Percentiles rank a stretch among this genome's conserved stretches.
phyloP scores from a whole-genome alignment of 1,140 invertebrate species.

The Drosophila parvula region DNA sequence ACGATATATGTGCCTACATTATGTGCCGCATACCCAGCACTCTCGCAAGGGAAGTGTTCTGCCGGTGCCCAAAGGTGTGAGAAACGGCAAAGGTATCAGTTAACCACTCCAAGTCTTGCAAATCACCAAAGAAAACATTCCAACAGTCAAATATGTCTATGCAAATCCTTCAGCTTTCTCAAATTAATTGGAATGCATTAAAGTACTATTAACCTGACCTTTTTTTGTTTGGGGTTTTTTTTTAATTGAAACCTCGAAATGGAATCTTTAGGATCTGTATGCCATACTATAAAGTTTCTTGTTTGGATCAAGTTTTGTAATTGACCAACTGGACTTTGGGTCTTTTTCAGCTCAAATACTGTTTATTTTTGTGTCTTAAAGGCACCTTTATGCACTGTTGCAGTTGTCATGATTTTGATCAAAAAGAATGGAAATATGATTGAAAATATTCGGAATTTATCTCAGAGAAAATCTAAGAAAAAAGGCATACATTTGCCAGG shows the following conservation, averaged over 20 bases:
- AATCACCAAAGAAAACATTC: constrained; percentile 14
- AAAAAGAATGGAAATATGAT: neutral
- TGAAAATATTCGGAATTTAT: neutral
- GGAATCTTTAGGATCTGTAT: neutral
- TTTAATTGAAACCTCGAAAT: neutral
- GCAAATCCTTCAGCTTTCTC: neutral
- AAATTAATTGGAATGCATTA: constrained; percentile 7
- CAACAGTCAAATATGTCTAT: neutral
- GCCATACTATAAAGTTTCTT: neutral
- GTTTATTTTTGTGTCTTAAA: neutral
- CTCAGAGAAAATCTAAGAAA: neutral
- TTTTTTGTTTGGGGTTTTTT: neutral
- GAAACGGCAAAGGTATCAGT: constrained; percentile 18
- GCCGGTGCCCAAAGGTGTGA: constrained; percentile 22
- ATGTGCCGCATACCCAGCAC: constrained; percentile 26
- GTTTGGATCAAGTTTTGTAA: neutral
- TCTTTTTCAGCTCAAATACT: neutral
- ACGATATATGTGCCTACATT: constrained; percentile 18
- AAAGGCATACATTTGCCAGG: neutral
- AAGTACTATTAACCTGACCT: neutral
- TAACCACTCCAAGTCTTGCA: constrained; percentile 9
- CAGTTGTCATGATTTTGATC: neutral
- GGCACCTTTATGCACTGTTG: neutral
- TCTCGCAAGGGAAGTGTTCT: constrained; percentile 28
- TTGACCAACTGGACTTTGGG: neutral